Evolutionary conservation across 2,113 vertebrate species (phyloP), one percentile per base, ranked within the genome.

Genomic region (Epinephelus cyanopodus): DNA sequence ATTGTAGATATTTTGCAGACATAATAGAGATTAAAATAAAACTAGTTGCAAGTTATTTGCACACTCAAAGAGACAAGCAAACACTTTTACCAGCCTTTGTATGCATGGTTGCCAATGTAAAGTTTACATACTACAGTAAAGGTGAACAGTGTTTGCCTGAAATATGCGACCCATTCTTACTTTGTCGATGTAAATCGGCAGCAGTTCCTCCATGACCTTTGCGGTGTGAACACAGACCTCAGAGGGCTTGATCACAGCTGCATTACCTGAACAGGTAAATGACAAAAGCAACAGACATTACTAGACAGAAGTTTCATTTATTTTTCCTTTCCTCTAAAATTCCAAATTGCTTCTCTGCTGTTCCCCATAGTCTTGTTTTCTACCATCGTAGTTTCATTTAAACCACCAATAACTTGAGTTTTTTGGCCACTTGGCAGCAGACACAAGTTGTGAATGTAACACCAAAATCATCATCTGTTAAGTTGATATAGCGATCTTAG

Each of bases 141-240:
- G 39, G 54, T 21, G 10, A 47, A 21, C 37, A 56, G 6, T 29
- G 29, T 5, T 29, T 29, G 29, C 29, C 29, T 29, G 29, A 29
- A 29, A 29, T 29, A 25, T 3, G 18, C 6, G 9, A 53, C 8
- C 6, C 15, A 4, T 67, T 9, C 95, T 94, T 92, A 99, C 98
- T 95, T 89, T 96, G 93, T 99, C 98, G 14, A 99, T 86, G 86
- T 99, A 99, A 77, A 96, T 79, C 0, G 97, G 97, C 12, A 99
- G 90, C 0, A 98, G 86, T 0, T 96, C 91, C 61, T 96, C 96
- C 90, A 99, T 90, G 69, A 96, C 60, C 72, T 90, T 96, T 27
- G 97, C 93, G 0, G 96, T 97, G 89, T 98, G 94, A 77, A 92
- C 96, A 0, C 96, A 96, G 70, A 99, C 52, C 92, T 99, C 98